Base-by-base conservation (phyloP, 2,113 vertebrate species). In the Nesoenas mayeri region DNA sequence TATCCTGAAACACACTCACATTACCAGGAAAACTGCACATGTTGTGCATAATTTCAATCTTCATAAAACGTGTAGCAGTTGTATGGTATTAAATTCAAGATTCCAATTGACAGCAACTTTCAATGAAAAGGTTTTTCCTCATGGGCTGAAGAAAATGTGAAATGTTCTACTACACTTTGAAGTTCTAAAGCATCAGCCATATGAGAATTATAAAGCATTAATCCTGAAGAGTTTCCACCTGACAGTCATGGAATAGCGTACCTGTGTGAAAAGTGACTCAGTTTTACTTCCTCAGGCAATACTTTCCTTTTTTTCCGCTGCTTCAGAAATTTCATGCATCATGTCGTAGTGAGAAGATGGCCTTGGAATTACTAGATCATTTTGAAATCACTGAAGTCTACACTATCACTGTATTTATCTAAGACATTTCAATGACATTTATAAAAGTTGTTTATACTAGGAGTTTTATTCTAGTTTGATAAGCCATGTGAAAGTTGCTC, bases 151-250 rank as follows among this genome's bases (percentile, higher is more conserved):
- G 95, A 98, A 98, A 98, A 98, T 98, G 97, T 97, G 97, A 98
- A 98, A 98, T 97, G 96, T 97, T 98, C 98, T 98, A 94, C 95
- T 97, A 88, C 29, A 84, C 98, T 98, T 98, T 98, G 98, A 98
- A 98, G 98, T 98, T 97, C 97, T 97, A 98, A 98, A 97, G 96
- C 97, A 97, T 97, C 95, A 97, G 92, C 92, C 95, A 73, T 97
- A 90, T 95, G 97, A 98, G 98, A 98, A 97, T 98, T 98, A 98
- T 95, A 98, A 98, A 97, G 97, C 97, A 97, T 98, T 98, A 98
- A 98, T 97, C 97, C 97, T 97, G 96, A 97, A 97, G 95, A 97
- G 92, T 97, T 98, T 98, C 96, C 87, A 97, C 97, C 96, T 97
- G 97, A 97, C 97, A 97, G 91, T 98, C 97, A 98, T 97, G 97